Evolutionary conservation across 2,797 vertebrate species (phyloP).

Genomic region (Myiotriccus ornatus): DNA sequence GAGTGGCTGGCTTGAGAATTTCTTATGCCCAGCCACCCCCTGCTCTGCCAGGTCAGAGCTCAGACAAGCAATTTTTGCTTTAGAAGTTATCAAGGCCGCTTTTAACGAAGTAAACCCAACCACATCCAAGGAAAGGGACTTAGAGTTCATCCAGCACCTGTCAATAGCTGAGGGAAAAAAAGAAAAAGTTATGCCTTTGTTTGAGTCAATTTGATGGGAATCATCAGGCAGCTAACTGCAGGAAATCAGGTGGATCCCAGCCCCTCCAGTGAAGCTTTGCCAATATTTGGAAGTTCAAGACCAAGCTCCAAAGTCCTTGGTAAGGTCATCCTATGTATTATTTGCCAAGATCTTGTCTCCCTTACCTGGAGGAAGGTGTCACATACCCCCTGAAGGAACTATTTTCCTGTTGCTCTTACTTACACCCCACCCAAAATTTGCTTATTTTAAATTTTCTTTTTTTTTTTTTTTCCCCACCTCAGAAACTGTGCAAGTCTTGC

Average conservation of each 20-base stretch:
- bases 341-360: neutral
- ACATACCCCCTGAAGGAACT: fast-evolving
- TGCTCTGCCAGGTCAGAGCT: neutral
- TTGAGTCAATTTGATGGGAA: neutral
- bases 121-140: neutral
- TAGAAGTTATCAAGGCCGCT: neutral
- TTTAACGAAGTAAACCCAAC: neutral
- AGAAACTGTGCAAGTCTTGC: neutral
- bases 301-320: neutral
- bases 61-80: neutral
- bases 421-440: neutral
- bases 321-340: neutral
- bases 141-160: neutral
- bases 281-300: neutral
- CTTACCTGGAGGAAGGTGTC: neutral
- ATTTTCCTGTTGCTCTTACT: neutral
- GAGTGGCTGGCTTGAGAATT: fast-evolving
- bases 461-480: neutral
- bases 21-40: neutral
- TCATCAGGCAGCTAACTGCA: neutral
- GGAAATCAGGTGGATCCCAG: neutral
- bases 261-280: neutral
- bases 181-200: neutral
- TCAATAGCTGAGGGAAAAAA: neutral
- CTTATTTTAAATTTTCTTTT: neutral